Evolutionary conservation across 2,797 vertebrate species (phyloP), one percentile per base, ranked within the genome.

Genomic region (Iguana delicatissima): DNA sequence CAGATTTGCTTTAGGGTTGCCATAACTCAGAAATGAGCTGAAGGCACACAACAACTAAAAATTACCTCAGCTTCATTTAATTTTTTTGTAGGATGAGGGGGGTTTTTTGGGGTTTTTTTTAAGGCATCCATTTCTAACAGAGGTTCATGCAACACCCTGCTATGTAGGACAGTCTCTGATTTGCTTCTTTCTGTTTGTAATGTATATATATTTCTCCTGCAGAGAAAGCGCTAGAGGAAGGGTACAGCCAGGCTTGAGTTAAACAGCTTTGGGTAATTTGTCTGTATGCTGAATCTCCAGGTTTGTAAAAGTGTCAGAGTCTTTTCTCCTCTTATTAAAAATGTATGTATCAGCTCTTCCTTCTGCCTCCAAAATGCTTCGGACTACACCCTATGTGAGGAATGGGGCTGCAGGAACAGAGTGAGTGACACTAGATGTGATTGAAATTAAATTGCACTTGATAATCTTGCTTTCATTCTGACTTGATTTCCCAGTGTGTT

Each of bases 221-320:
- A 72, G 26, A 8, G 29, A 80, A 46, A 85, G 67, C 42, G 14
- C 76, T 52, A 38, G 38, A 62, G 62, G 93, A 92, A 77, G 81
- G 55, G 90, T 94, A 92, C 35, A 95, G 93, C 94, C 95, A 95
- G 90, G 85, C 64, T 95, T 94, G 90, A 89, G 35, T 80, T 93
- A 92, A 91, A 52, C 76, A 92, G 90, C 86, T 80, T 92, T 88
- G 84, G 90, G 93, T 83, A 80, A 50, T 94, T 93, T 91, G 94
- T 92, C 93, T 93, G 88, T 76, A 89, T 89, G 84, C 57, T 89
- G 77, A 59, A 42, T 50, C 93, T 96, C 76, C 80, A 46, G 90
- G 52, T 93, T 95, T 93, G 92, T 93, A 93, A 92, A 94, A 88
- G 85, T 89, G 79, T 94, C 57, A 29, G 73, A 81, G 92, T 46